Base-by-base conservation (phyloP, 92 coral and sea anemone species). In the Siderastrea siderea region DNA sequence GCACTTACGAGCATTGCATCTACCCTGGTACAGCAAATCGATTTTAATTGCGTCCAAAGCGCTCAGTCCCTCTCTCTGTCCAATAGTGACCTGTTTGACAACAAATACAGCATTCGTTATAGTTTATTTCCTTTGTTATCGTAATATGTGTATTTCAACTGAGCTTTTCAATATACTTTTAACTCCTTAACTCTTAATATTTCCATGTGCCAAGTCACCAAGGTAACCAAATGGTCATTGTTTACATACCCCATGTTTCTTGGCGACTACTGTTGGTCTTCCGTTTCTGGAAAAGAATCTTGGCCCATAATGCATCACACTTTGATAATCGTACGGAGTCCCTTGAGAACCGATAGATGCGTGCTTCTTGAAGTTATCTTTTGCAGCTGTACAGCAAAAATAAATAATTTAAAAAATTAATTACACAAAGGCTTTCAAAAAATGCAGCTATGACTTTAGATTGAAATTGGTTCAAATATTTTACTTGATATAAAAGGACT, bases 61-160 rank as follows among this genome's bases (percentile, higher is more conserved):
- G 51, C 90, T 79, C 17, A 87, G 71, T n/a, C 90, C 86, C 2
- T 8, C 14, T 48, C 90, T 81, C 75, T 87, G 90, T 7, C 90
- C 90, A 61, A 87, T 78, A 69, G 46, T 60, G 65, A 60, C 64
- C 82, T 77, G 70, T 12, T 3, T 1, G 11, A 47, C 5, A 77
- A 58, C 15, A 59, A 19, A 10, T 13, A 7, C 14, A 10, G 11
- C 7, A 3, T 53, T 1, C 6, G 81, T 51, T 9, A 44, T 26
- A 38, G 16, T 19, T 13, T 38, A 7, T 74, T 46, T 49, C 61
- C 1, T 49, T 8, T 11, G 12, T 3, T 47, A 0, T 4, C 17
- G 26, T 43, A 43, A 69, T 26, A 26, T 26, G 38, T 26, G 38
- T 26, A 26, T 26, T 26, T 26, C 38, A 26, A 26, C 38, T 26